Evolutionary conservation across 2,797 vertebrate genomes (phyloP).

Genomic region (Malurus leucopterus): DNA sequence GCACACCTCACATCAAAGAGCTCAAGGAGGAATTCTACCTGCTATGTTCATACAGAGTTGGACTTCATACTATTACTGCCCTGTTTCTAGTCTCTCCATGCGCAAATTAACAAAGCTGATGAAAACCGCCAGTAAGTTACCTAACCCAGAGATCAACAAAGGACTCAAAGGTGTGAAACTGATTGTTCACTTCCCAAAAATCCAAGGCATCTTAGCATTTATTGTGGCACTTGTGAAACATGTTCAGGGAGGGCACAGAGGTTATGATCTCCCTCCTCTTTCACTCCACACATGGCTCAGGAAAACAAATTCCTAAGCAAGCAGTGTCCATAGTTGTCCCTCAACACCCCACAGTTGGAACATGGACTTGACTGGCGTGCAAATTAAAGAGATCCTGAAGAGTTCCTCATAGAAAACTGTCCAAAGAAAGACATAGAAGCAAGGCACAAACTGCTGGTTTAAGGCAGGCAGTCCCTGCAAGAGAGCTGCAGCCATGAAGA

Average conservation of each 20-base stretch:
- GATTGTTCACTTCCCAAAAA: neutral
- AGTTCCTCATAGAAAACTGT: neutral
- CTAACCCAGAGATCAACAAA: neutral
- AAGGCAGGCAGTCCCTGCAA: neutral
- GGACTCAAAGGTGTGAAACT: neutral
- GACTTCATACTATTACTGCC: neutral
- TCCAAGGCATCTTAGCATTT: neutral
- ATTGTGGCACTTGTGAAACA: neutral
- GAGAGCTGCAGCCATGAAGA: neutral
- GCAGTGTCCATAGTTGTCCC: accelerated
- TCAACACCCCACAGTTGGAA: neutral
- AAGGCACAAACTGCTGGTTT: neutral
- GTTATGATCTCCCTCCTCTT: neutral
- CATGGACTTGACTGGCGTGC: accelerated
- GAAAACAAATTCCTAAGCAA: neutral
- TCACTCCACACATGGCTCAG: accelerated
- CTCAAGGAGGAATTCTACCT: neutral
- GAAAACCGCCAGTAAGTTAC: neutral
- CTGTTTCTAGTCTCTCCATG: neutral
- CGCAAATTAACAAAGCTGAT: neutral
- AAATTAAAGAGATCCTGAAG: neutral
- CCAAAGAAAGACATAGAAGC: neutral
- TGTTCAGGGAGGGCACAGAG: neutral
- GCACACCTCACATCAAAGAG: neutral
- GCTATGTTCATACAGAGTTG: neutral